Evolutionary conservation across 2,113 vertebrate species (phyloP).

Genomic region (Gracilinanus agilis): DNA sequence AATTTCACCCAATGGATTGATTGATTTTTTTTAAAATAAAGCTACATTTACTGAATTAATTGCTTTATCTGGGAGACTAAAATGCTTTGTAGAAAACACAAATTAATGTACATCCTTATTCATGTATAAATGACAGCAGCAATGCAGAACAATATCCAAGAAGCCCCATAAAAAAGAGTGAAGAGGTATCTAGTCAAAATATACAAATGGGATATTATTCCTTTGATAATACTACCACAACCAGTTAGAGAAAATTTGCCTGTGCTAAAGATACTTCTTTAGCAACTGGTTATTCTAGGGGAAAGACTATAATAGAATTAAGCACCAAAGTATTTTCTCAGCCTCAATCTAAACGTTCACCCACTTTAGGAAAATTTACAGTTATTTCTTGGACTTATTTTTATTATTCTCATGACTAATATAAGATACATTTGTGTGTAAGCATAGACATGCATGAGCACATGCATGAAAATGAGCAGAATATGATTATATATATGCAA

Average conservation of each 20-base stretch:
- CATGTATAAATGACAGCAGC: conserved; percentile 18
- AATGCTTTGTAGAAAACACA: conserved; percentile 4
- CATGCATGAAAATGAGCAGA: conserved; percentile 18
- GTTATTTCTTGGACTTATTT: conserved; percentile 44
- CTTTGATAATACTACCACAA: not conserved
- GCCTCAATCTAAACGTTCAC: not conserved
- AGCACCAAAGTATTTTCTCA: not conserved
- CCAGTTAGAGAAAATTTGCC: not conserved
- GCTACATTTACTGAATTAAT: not conserved
- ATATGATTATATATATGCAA: conserved; percentile 25
- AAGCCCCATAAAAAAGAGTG: not conserved
- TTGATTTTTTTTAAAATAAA: not conserved
- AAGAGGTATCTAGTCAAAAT: not conserved
- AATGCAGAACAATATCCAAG: not conserved
- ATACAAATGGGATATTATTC: not conserved
- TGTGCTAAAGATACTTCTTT: not conserved
- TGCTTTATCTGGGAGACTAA: conserved; percentile 7
- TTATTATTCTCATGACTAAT: conserved; percentile 21
- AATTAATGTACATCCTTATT: not conserved
- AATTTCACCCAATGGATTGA: conserved; percentile 18
- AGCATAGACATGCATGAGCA: conserved; percentile 17
- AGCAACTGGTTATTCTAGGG: not conserved
- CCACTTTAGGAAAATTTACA: conserved; percentile 13
- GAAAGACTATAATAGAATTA: not conserved
- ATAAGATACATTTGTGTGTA: conserved; percentile 21